Evolutionary conservation across 2,888 invertebrate genomes (phyloP).

Genomic region (Drosophila mimica): DNA sequence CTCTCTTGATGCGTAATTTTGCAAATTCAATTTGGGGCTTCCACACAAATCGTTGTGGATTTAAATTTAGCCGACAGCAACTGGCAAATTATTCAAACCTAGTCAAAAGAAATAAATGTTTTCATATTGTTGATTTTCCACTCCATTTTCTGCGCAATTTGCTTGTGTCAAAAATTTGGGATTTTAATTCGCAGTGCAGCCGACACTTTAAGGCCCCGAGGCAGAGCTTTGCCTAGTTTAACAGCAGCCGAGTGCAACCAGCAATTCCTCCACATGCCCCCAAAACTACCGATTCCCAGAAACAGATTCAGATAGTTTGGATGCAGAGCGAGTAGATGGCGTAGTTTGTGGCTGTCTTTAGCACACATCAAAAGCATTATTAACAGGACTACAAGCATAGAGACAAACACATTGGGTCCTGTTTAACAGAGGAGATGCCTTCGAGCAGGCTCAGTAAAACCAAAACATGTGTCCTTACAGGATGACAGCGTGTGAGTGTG

Average conservation of each 20-base stretch:
- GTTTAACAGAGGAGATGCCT: conserved; percentile 73
- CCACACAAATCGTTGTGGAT: not conserved
- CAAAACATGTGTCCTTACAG: conserved; percentile 76
- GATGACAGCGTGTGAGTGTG: conserved; percentile 18
- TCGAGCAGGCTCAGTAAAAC: conserved; percentile 69
- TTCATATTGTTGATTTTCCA: conserved; percentile 41
- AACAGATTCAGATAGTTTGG: conserved; percentile 8
- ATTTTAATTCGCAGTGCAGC: conserved; percentile 47
- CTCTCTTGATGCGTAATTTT: not conserved
- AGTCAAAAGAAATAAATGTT: conserved; percentile 19
- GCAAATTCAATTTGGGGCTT: not conserved
- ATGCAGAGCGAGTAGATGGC: conserved; percentile 34
- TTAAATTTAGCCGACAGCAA: not conserved
- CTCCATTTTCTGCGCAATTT: conserved; percentile 46
- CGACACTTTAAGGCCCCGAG: conserved; percentile 26
- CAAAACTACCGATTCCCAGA: not conserved
- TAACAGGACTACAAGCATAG: conserved; percentile 70
- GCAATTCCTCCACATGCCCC: not conserved
- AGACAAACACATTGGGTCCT: conserved; percentile 54
- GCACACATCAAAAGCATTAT: conserved; percentile 80
- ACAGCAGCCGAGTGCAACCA: conserved; percentile 20
- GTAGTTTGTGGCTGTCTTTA: conserved; percentile 77
- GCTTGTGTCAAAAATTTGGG: conserved; percentile 42
- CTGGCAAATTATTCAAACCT: conserved; percentile 6
- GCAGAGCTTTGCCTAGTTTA: conserved; percentile 30